Evolutionary conservation across 1,140 invertebrate species (phyloP).

Genomic region (Pogonus chalceus): DNA sequence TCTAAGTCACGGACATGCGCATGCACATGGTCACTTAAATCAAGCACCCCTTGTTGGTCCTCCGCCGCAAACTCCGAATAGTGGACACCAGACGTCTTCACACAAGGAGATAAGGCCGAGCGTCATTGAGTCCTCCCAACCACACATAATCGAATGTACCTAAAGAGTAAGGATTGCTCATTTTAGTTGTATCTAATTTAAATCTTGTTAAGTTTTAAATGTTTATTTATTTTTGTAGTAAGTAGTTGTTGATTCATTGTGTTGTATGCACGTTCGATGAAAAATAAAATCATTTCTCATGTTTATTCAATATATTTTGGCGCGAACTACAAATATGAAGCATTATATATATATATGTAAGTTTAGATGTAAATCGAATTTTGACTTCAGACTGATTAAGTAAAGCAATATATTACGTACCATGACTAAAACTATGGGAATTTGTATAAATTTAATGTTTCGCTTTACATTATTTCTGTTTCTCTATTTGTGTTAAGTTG

Average conservation of each 20-base stretch:
- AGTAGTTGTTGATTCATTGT: background rate
- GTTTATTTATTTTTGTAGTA: slow-evolving; percentile 26
- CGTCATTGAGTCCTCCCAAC: slow-evolving; percentile 75
- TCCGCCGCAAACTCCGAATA: slow-evolving; percentile 28
- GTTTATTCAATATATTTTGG: slow-evolving; percentile 7
- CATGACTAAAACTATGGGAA: slow-evolving; percentile 17
- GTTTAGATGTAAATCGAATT: slow-evolving; percentile 19
- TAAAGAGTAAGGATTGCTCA: slow-evolving; percentile 40
- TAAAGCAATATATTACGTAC: slow-evolving; percentile 22
- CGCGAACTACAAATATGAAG: slow-evolving; percentile 6
- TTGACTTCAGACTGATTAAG: slow-evolving; percentile 25
- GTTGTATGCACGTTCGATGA: background rate
- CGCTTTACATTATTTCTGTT: slow-evolving; percentile 4
- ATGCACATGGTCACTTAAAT: background rate
- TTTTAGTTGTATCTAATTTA: slow-evolving; percentile 13
- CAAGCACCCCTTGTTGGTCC: slow-evolving; percentile 18
- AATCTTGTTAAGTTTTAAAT: slow-evolving; percentile 33
- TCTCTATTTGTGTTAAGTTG: background rate
- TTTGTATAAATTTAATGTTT: slow-evolving; percentile 15
- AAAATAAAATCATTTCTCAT: background rate
- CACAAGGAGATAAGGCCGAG: slow-evolving; percentile 60
- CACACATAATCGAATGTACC: slow-evolving; percentile 80
- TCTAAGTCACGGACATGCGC: background rate
- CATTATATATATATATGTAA: slow-evolving; percentile 8
- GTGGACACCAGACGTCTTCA: slow-evolving; percentile 31